A percentile compares a stretch with the other conserved stretches of the same genome.
Evolutionary conservation across 2,888 invertebrate genomes (phyloP).

Genomic region (Agonum fuliginosum): DNA sequence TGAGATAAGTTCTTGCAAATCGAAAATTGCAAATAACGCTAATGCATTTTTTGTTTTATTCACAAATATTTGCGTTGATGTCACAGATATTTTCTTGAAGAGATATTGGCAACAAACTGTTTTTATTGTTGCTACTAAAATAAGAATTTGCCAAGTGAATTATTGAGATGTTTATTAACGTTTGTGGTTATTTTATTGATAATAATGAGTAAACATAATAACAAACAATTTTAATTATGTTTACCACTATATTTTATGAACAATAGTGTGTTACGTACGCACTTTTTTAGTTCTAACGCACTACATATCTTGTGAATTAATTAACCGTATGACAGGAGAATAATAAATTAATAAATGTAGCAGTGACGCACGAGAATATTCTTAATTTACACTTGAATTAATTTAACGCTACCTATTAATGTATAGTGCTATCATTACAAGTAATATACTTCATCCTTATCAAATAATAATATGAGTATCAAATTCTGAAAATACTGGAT

Average conservation of each 20-base stretch:
- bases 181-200: too few relatives aligned
- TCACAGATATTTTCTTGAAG: too few relatives aligned
- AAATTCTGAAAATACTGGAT: too few relatives aligned
- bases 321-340: constrained; percentile 14
- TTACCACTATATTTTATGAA: constrained; percentile 6
- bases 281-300: neutral
- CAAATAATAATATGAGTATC: too few relatives aligned
- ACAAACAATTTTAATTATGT: neutral
- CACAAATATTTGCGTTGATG: too few relatives aligned
- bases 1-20: neutral
- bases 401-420: neutral
- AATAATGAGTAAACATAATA: too few relatives aligned
- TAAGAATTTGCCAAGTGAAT: too few relatives aligned
- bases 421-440: neutral
- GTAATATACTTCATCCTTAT: neutral
- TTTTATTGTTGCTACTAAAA: too few relatives aligned
- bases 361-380: neutral
- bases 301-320: neutral
- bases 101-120: too few relatives aligned
- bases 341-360: constrained; percentile 24
- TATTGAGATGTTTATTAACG: too few relatives aligned
- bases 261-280: neutral
- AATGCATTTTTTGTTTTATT: too few relatives aligned
- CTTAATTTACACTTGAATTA: constrained; percentile 11
- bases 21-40: too few relatives aligned